Base-by-base conservation (phyloP, 2,113 vertebrate species). In the Gorsachius goisagi region DNA sequence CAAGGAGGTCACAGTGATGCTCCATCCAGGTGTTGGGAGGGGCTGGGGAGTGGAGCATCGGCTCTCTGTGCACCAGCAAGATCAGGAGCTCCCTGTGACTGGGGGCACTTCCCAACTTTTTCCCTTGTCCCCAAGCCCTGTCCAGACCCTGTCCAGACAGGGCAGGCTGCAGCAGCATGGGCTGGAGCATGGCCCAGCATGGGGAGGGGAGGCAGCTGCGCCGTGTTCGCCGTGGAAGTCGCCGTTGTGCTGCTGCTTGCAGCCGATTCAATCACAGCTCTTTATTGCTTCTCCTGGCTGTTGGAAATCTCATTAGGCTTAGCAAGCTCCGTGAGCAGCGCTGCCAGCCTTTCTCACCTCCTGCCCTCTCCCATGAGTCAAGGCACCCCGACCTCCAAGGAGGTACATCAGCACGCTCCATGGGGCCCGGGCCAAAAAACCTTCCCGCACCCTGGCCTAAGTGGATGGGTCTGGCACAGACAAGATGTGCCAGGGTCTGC, bases 391-490 rank as follows among this genome's bases (percentile, higher is more conserved):
- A 14, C 13, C 73, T 35, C 64, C 28, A 41, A 47, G 45, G 21
- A 55, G 28, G 7, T 5, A 12, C 45, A 17, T 77, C 37, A 53
- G 56, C 21, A n/a, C 0, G 0, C 26, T 82, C 52, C 14, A 7
- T 2, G 26, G n/a, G 35, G 5, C 24, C 22, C 2, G 4, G 24
- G 26, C 26, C 3, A 5, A 64, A 89, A 87, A 87, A 13, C 23
- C n/a, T 13, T 77, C 39, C 22, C 0, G 0, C 20, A 44, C 4
- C 5, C 9, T 10, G 4, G n/a, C 2, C 2, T 21, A 15, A 0
- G 2, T 1, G 32, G 19, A 26, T 6, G 39, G 17, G 56, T 90
- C 32, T 53, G 56, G 60, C 30, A 49, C 16, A 50, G n/a, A 21
- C 7, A 19, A 41, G 39, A 24, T 39, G 35, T 55, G 19, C 30